Conservation (phyloP, 1,140 invertebrate genomes). For the Drosophila busckii region DNA sequence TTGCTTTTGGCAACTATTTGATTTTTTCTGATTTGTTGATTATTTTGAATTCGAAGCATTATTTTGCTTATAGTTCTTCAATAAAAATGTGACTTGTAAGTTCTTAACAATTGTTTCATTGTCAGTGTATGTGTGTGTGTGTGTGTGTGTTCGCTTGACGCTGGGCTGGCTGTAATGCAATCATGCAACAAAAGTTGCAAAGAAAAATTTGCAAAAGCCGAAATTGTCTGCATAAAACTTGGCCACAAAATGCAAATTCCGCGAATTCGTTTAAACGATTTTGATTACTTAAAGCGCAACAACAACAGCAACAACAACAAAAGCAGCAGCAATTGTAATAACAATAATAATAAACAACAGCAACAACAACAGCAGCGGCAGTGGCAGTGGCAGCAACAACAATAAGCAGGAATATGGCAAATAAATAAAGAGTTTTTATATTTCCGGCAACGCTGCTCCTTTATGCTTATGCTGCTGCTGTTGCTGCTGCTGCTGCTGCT, state of each 20-base stretch:
- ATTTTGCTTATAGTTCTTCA: too few species aligned
- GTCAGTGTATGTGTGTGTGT: too few species aligned
- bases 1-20: too few species aligned
- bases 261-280: slow-evolving; percentile 67
- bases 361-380: not conserved
- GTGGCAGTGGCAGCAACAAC: slow-evolving; percentile 7
- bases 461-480: slow-evolving; percentile 1
- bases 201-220: slow-evolving; percentile 5
- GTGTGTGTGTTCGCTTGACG: too few species aligned
- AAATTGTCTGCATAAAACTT: slow-evolving; percentile 15
- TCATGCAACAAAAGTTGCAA: slow-evolving; percentile 9
- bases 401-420: slow-evolving; percentile 7
- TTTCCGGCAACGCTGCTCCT: slow-evolving; percentile 20
- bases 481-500: slow-evolving; percentile 10
- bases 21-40: too few species aligned
- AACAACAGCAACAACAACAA: slow-evolving; percentile 4
- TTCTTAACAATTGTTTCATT: too few species aligned
- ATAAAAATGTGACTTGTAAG: too few species aligned
- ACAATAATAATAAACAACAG: slow-evolving; percentile 30
- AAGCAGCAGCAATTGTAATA: slow-evolving; percentile 11
- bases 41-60: too few species aligned
- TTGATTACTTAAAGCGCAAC: slow-evolving; percentile 59
- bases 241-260: slow-evolving; percentile 53
- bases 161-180: too few species aligned
- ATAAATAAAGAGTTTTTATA: slow-evolving; percentile 53